Percentiles rank a stretch among this genome's conserved stretches.
These are phyloP conservation scores for Isurus oxyrinchus DNA, from an alignment of 2,113 vertebrate species.

Conservation along the genomic window DNA sequence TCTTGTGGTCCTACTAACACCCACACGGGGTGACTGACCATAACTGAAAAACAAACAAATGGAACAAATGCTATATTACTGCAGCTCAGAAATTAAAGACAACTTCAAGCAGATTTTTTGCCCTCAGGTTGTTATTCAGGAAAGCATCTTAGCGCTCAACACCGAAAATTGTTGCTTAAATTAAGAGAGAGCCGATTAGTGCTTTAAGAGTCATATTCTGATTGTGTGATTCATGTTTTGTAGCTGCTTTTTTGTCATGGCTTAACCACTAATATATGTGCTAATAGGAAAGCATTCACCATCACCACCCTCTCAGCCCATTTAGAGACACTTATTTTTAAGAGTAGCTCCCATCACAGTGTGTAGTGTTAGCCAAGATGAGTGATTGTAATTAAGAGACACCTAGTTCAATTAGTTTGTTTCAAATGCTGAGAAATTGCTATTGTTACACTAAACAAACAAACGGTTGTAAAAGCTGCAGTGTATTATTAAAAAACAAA, in stretches of 20 bases:
- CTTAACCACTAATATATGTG: background rate
- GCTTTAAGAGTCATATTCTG: background rate
- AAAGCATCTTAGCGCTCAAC: background rate
- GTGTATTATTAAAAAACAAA: background rate
- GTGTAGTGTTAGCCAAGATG: background rate
- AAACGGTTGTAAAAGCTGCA: background rate
- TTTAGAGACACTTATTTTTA: background rate
- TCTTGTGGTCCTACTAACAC: slow-evolving; percentile 8
- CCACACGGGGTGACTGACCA: slow-evolving; percentile 9
- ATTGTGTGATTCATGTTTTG: background rate
- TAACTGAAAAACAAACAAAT: background rate
- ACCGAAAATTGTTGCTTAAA: background rate
- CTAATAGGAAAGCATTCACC: background rate
- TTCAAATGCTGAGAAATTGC: background rate
- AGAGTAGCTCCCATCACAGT: background rate
- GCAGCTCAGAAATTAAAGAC: background rate
- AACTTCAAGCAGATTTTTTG: background rate
- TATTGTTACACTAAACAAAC: background rate
- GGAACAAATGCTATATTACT: background rate
- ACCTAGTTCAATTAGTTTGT: background rate
- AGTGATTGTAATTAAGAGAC: background rate
- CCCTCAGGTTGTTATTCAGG: background rate
- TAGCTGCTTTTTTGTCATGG: background rate
- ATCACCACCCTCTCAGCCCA: background rate
- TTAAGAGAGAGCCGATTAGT: background rate